These are phyloP conservation scores for Drosophila flavopinicola DNA, from an alignment of 2,888 invertebrate species.

Conservation along the genomic window DNA sequence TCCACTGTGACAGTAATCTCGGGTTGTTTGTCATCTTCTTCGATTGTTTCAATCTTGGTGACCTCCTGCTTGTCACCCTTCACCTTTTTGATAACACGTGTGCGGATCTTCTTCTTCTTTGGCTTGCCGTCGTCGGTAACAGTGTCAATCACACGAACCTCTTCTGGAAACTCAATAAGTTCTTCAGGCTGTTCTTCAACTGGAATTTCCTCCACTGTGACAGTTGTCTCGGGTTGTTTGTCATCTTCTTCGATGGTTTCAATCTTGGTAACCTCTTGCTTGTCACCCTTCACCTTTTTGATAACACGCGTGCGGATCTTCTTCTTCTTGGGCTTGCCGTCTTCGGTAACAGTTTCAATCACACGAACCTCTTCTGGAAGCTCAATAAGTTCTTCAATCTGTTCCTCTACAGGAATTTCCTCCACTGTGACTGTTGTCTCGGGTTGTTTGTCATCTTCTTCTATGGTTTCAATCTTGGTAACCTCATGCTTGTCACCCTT, in stretches of 20 bases:
- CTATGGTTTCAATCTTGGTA: slow-evolving; percentile 42
- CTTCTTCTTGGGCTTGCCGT: slow-evolving; percentile 18
- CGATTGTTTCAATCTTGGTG: slow-evolving; percentile 34
- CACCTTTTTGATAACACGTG: slow-evolving; percentile 42
- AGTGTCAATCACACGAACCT: slow-evolving; percentile 24
- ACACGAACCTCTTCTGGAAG: slow-evolving; percentile 21
- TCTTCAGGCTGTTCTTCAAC: slow-evolving; percentile 12
- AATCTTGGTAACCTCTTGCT: slow-evolving; percentile 23
- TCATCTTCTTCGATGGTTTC: slow-evolving; percentile 25
- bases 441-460: slow-evolving; percentile 33
- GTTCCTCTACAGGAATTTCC: slow-evolving; percentile 10
- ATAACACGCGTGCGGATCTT: slow-evolving; percentile 23
- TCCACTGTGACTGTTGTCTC: slow-evolving; percentile 32
- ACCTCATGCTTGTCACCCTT: slow-evolving; percentile 42
- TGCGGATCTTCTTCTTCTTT: slow-evolving; percentile 37
- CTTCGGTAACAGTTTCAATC: slow-evolving; percentile 11
- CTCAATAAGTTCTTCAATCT: slow-evolving; percentile 12
- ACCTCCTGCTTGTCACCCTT: slow-evolving; percentile 42
- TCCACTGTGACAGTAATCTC: slow-evolving; percentile 32
- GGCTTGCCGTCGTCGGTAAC: slow-evolving; percentile 25
- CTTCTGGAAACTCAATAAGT: slow-evolving; percentile 24
- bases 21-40: slow-evolving; percentile 35
- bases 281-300: slow-evolving; percentile 22
- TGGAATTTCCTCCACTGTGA: slow-evolving; percentile 3
- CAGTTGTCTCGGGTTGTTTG: slow-evolving; percentile 5